Evolutionary conservation across 2,888 invertebrate genomes (phyloP), one percentile per base, ranked within the genome.

Genomic region (Lottia scabra): DNA sequence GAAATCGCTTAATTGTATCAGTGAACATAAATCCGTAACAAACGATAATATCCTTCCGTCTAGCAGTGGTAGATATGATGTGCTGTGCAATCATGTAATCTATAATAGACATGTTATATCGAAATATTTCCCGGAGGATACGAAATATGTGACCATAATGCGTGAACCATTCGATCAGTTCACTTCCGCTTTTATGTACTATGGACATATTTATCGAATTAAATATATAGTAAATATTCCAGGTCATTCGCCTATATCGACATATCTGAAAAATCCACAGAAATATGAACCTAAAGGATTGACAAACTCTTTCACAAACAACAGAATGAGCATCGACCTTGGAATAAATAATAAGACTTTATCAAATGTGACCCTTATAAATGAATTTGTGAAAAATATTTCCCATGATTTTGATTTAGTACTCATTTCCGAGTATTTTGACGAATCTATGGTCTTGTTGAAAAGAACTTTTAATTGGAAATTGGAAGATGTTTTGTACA

Each of bases 401-500:
- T 79, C 82, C 45, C 77, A 77, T 65, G 78, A 80, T 27, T 82
- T 84, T 69, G 68, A 80, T 65, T 62, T 84, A 16, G 79, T 84
- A 10, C 70, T 84, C 6, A 79, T 84, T 23, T 80, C 78, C 3
- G 83, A 83, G 64, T 80, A 80, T 68, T 83, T 83, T 67, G 80
- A 83, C 45, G 83, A 84, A 73, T 83, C 83, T 6, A 23, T 84
- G 6, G 74, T 84, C 30, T 67, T 84, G 2, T 70, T 84, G 68
- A 78, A 78, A 38, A 71, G 84, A 45, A 74, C 78, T 63, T 62
- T 83, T 8, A 76, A 77, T 13, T 84, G 84, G 84, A 65, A 70
- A 4, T 65, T 80, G 1, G 48, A 75, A 43, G 84, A 84, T 56
- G 73, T 84, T 30, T 30, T 84, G 0, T 84, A 81, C 65, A 48